Evolutionary conservation across 2,888 invertebrate genomes (phyloP), one percentile per base, ranked within the genome.

Genomic region (Schrankia costaestrigalis): DNA sequence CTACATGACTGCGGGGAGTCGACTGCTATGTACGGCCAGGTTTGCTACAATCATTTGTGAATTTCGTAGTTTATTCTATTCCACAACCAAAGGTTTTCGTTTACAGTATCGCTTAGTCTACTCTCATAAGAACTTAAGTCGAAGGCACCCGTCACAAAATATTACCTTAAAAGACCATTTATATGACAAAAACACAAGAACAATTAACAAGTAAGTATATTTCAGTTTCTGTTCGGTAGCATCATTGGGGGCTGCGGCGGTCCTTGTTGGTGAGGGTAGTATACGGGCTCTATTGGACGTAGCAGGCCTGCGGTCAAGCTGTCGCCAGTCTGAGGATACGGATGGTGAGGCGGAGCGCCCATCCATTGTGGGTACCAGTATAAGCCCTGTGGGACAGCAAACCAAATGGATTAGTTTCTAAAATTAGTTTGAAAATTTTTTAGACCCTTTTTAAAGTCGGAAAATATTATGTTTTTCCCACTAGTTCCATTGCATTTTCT

Each of bases 301-400:
- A n/a, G 40, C 1, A 24, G 15, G 9, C 58, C n/a, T 0, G 57
- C 46, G 0, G 23, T 6, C 0, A 65, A 65, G 3, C 31, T 2
- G 46, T 77, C 79, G 8, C 65, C 76, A 0, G 76, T 56, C 12
- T 55, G 48, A 0, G 76, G 72, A 62, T 84, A 81, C 1, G 85
- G 85, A 51, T 85, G 83, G 48, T 83, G 81, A 0, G 85, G 85
- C 0, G 78, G 60, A 0, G 73, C 73, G 0, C 85, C 86, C 86
- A 86, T 86, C 86, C 86, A 86, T 47, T 85, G 85, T 11, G 86
- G 86, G 39, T 87, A 87, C 86, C 86, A 87, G 55, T 87, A 87
- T 1, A 86, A 55, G 36, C 86, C 86, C 78, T 85, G 69, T 3
- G 37, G 17, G 8, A 28, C 13, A 18, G 19, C 3, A 15, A 23